Conservation (phyloP, 2,113 vertebrate species). For the Microtus pennsylvanicus region DNA sequence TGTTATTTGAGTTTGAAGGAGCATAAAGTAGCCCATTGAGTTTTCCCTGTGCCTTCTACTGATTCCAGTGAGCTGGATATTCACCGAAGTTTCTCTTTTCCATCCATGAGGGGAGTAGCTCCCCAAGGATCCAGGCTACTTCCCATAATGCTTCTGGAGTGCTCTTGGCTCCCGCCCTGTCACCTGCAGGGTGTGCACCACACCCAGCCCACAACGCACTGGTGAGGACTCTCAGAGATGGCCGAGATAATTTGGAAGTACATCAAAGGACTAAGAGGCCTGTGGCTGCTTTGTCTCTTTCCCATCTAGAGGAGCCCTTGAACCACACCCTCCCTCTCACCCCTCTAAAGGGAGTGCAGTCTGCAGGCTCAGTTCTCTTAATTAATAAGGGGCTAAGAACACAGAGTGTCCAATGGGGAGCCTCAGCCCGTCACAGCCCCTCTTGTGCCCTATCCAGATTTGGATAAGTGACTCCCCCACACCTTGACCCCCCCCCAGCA, state of each 20-base stretch:
- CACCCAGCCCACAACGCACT: background rate
- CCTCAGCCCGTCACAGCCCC: too few relatives aligned
- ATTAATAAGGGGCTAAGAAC: background rate
- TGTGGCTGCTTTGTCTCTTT: background rate
- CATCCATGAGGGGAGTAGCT: background rate
- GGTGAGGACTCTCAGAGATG: background rate
- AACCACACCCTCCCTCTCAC: too few relatives aligned
- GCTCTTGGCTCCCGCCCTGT: background rate
- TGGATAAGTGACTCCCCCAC: background rate
- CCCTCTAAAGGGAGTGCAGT: background rate
- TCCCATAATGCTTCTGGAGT: background rate
- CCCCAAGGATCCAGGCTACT: fast-evolving
- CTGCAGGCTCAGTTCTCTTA: background rate
- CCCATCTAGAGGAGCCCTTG: background rate
- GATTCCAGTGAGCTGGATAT: background rate
- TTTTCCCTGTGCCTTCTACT: background rate
- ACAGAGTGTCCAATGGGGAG: fast-evolving
- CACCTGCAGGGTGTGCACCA: background rate
- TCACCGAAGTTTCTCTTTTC: background rate
- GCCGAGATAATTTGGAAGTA: background rate
- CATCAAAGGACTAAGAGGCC: background rate
- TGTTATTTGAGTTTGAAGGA: background rate
- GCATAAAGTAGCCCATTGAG: background rate
- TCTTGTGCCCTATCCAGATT: background rate
- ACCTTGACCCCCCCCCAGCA: background rate